phyloP scores from a whole-genome alignment of 2,113 vertebrate species.

The Myotis brandtii region DNA sequence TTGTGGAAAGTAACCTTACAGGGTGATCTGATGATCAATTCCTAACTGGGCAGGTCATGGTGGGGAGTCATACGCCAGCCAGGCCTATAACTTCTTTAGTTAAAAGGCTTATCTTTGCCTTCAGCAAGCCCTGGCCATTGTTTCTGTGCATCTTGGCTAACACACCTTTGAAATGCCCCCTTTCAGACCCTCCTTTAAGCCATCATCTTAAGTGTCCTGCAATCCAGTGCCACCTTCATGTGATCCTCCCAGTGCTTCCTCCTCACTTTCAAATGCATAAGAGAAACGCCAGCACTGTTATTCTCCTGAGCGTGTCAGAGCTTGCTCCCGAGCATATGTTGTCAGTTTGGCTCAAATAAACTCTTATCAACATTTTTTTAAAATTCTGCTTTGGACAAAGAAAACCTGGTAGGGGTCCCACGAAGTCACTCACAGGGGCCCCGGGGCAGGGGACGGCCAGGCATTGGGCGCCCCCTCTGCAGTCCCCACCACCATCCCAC shows the following conservation, averaged over 20 bases:
- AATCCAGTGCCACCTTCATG: neutral
- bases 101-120: neutral
- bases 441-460: neutral
- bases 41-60: neutral
- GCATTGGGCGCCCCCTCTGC: neutral
- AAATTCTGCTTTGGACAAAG: neutral
- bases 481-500: neutral
- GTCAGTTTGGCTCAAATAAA: neutral
- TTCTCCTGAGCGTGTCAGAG: neutral
- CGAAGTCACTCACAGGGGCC: rapidly evolving
- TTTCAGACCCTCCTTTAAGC: neutral
- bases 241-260: neutral
- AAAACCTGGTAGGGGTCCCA: neutral
- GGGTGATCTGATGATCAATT: neutral
- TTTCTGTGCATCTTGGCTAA: neutral
- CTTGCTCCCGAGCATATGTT: neutral
- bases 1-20: neutral
- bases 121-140: neutral
- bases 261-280: neutral
- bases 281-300: neutral
- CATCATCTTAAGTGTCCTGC: neutral
- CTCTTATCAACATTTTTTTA: neutral
- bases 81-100: neutral
- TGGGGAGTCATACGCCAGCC: neutral
- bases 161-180: neutral